Base-by-base conservation (phyloP, 1,140 invertebrate genomes). In the Drosophila albomicans region DNA sequence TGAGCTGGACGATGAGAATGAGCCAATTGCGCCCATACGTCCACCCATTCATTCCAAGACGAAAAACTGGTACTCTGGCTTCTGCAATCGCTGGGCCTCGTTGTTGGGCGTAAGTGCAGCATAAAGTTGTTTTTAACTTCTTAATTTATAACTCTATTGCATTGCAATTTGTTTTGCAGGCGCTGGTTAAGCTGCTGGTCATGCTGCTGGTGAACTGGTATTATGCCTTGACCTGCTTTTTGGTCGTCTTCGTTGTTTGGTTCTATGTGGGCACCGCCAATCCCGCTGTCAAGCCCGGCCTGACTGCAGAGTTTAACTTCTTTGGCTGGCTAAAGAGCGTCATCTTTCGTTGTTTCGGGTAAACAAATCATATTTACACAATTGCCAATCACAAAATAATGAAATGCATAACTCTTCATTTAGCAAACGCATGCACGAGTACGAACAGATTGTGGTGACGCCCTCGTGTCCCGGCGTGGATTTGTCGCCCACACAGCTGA, bases 181-280 rank as follows among this genome's bases (percentile, higher is more conserved):
- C 86, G 6, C 74, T 92, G 7, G 78, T 81, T 13, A 99, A 99
- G 93, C 84, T 99, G 1, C 85, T 97, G 4, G 96, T 99, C 61
- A 98, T 99, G 97, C 95, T 99, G 89, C 93, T 98, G 62, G 98
- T 99, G 4, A 96, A 99, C 90, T 99, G 98, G 97, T 95, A 95
- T 32, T 99, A 98, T 93, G 97, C 98, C 32, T 91, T 98, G 25
- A 95, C 96, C 16, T 97, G 97, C 92, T 94, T 99, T 52, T 93
- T 95, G 3, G 95, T 96, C 6, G 95, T 98, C 67, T 96, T 98
- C 91, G 93, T 98, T 28, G 94, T 99, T 48, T 99, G 98, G 96
- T 95, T 98, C 81, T 99, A 99, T 91, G 97, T 99, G 66, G 97
- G 98, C 8, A 96, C 97, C 45, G 97, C 97, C 5, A 99, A 98